Conservation (phyloP, 2,888 invertebrate species). For the Carterocephalus palaemon region DNA sequence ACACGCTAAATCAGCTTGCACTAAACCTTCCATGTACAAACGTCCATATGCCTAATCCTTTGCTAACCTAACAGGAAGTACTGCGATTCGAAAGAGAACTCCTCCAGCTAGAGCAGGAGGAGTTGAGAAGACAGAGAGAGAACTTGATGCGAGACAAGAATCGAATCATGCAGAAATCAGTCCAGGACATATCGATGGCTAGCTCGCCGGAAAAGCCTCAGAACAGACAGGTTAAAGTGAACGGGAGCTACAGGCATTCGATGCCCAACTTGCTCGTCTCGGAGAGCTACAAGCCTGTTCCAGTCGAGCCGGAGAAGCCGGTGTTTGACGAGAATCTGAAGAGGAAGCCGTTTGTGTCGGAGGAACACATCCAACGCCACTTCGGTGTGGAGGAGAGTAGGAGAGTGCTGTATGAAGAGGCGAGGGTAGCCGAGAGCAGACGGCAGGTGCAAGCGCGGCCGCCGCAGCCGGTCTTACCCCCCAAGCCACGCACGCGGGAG, state of each 20-base stretch:
- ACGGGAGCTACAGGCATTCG: conserved; percentile 64
- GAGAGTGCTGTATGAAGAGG: conserved; percentile 56
- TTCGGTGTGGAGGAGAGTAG: conserved; percentile 71
- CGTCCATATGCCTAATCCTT: conserved; percentile 13
- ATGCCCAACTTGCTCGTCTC: conserved; percentile 71
- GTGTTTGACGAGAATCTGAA: conserved; percentile 55
- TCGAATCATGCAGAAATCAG: conserved; percentile 79
- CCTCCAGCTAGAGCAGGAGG: conserved; percentile 87
- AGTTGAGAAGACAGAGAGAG: conserved; percentile 85
- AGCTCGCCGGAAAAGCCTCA: conserved; percentile 58
- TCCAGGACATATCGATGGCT: conserved; percentile 79
- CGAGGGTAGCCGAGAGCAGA: conserved; percentile 41
- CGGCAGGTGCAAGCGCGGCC: conserved; percentile 41
- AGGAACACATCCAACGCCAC: conserved; percentile 69
- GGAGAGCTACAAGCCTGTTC: conserved; percentile 49
- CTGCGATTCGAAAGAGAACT: conserved; percentile 88
- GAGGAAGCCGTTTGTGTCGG: conserved; percentile 68
- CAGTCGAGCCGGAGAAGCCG: conserved; percentile 47
- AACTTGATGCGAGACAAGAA: conserved; percentile 84
- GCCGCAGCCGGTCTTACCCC: conserved; percentile 56
- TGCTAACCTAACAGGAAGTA: conserved; percentile 76
- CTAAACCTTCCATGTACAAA: conserved; percentile 22
- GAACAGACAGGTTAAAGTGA: conserved; percentile 37
- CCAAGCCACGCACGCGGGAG: conserved; percentile 64
- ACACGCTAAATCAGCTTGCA: conserved; percentile 44